Conservation (phyloP, 2,113 vertebrate species). For the Alexandromys fortis region DNA sequence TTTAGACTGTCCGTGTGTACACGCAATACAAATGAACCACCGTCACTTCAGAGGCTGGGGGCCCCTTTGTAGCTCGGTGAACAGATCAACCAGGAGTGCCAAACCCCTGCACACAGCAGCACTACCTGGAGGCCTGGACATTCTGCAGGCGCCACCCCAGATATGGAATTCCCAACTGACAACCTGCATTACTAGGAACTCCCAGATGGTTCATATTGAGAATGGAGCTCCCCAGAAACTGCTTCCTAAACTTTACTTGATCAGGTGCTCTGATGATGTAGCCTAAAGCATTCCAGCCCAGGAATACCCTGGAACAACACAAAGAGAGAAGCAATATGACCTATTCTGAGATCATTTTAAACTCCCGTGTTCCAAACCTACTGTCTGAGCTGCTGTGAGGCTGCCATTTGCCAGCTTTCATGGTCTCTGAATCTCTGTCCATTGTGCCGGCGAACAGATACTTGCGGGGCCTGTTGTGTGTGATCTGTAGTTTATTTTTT, state of each 20-base stretch:
- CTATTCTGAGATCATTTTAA: background rate
- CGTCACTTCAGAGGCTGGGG: background rate
- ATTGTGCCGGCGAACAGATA: background rate
- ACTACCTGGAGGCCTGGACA: background rate
- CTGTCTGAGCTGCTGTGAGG: background rate
- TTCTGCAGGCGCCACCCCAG: background rate
- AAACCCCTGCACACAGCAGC: background rate
- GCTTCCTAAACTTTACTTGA: too few relatives aligned
- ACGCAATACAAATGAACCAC: background rate
- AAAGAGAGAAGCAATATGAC: background rate
- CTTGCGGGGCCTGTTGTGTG: background rate
- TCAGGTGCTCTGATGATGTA: too few relatives aligned
- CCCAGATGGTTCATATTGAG: background rate
- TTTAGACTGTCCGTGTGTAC: background rate
- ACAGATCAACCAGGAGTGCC: background rate
- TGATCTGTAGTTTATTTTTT: background rate
- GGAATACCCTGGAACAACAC: background rate
- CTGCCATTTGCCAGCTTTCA: background rate
- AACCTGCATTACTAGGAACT: background rate
- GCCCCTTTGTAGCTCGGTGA: background rate
- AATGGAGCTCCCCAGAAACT: background rate
- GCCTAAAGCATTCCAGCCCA: background rate
- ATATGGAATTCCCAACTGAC: background rate
- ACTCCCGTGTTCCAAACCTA: background rate
- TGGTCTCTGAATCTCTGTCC: background rate